Evolutionary conservation across 1,140 invertebrate species (phyloP), one percentile per base, ranked within the genome.

Genomic region (Druon quercuslanigerum): DNA sequence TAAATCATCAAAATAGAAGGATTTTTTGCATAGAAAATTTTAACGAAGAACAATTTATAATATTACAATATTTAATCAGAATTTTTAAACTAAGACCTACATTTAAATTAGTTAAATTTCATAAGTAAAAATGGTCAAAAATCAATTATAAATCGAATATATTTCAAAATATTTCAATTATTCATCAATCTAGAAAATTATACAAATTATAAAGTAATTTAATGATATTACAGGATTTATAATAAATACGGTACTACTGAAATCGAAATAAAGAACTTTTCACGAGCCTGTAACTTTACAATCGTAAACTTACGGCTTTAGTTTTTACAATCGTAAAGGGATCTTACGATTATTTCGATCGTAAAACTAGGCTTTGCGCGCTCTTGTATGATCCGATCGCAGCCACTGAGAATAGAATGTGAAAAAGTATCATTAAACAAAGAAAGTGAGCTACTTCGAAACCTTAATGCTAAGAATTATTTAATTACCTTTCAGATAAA

Each of bases 271-370:
- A 40, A 46, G 7, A 33, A 66, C 14, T 40, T 14, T 66, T n/a
- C 25, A 50, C 75, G 74, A 72, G 73, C 79, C 75, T 71, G 73
- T 78, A 78, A 78, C 73, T 78, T 73, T 73, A 76, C 51, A 80
- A 80, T 78, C 79, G 79, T 80, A 80, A 77, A 80, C 76, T 57
- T 71, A 56, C 70, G 56, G 51, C 51, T 52, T 71, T 56, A 25
- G 52, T 71, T 80, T 78, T 75, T 66, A 54, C 79, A 78, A 78
- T 78, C 79, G 79, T 78, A 78, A 80, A 78, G 74, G 73, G 33
- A 78, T 76, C 73, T 78, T 75, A 80, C 76, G 79, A 76, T 78
- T 72, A 76, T 76, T 77, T 54, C 73, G 79, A 80, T 78, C 79
- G 75, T 80, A 80, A 80, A 80, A 66, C 75, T 77, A 80, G 74